Conservation (phyloP, 2,888 invertebrate genomes). For the Thecophora atra region DNA sequence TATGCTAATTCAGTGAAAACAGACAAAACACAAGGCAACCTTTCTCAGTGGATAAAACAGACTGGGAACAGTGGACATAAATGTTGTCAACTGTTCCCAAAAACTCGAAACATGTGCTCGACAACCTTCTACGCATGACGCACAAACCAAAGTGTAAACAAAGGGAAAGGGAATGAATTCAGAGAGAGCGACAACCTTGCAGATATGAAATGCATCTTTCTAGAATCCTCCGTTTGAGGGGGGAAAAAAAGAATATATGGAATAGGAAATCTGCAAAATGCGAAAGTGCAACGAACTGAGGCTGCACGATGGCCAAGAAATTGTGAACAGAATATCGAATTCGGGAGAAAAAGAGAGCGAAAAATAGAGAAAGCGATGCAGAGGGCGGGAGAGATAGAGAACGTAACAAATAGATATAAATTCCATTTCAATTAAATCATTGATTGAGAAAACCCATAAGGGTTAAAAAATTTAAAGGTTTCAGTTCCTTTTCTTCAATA, state of each 20-base stretch:
- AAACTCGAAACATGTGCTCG: slow-evolving; percentile 33
- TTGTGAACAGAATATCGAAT: background rate
- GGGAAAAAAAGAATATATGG: background rate
- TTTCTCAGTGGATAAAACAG: no score
- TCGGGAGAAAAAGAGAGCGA: background rate
- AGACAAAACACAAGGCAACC: no score
- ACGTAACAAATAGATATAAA: no score
- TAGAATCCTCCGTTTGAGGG: no score
- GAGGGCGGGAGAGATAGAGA: no score
- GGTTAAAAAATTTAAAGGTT: no score
- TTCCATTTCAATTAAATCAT: no score
- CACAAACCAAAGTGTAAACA: slow-evolving; percentile 2
- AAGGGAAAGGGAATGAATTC: no score
- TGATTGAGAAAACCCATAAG: no score
- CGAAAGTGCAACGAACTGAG: slow-evolving; percentile 15
- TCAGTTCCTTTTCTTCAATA: no score
- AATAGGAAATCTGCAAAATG: background rate
- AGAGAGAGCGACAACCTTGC: slow-evolving; percentile 6
- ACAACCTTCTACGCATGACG: slow-evolving; percentile 20
- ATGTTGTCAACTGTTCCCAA: background rate
- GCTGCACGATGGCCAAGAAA: background rate
- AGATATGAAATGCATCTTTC: background rate
- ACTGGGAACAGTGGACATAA: slow-evolving; percentile 11
- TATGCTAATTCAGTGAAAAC: no score
- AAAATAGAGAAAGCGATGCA: background rate